Evolutionary conservation across 2,888 invertebrate genomes (phyloP).

Genomic region (Hirtodrosophila trivittata): DNA sequence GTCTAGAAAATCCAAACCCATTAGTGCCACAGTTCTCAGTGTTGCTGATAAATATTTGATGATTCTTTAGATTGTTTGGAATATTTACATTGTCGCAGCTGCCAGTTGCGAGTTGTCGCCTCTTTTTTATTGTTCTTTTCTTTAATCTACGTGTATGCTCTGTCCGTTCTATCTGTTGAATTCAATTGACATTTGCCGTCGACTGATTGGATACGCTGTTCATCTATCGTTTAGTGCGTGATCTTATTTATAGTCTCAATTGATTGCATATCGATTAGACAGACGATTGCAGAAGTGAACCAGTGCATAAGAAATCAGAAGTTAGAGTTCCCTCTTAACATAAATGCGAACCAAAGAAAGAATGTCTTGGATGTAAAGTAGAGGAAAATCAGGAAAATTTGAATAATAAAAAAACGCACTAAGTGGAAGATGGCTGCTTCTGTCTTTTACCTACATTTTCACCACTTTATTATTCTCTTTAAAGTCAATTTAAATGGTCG

Average conservation of each 20-base stretch:
- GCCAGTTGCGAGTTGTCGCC: constrained; percentile 26
- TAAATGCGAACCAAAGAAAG: not conserved
- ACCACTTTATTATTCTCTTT: no score
- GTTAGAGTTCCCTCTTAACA: constrained; percentile 1
- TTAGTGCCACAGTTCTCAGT: constrained; percentile 51
- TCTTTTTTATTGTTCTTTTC: constrained; percentile 17
- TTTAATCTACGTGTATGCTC: not conserved
- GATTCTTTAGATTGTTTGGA: constrained; percentile 38
- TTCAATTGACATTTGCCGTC: constrained; percentile 60
- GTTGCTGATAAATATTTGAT: constrained; percentile 51
- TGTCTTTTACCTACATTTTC: no score
- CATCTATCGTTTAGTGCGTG: constrained; percentile 63
- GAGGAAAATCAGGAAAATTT: not conserved
- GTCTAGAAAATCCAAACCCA: constrained; percentile 83
- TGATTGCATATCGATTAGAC: constrained; percentile 63
- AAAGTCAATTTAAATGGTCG: no score
- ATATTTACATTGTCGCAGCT: constrained; percentile 55
- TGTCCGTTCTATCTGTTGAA: constrained; percentile 26
- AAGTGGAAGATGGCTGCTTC: no score
- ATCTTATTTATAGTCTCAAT: constrained; percentile 47
- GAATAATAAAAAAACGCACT: not conserved
- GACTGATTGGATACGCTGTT: constrained; percentile 39
- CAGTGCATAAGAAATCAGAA: constrained; percentile 9
- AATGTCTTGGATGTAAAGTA: no score
- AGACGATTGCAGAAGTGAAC: constrained; percentile 23